These are phyloP conservation scores for Procambarus virginalis DNA, from an alignment of 1,140 invertebrate genomes.

Conservation along the genomic window DNA sequence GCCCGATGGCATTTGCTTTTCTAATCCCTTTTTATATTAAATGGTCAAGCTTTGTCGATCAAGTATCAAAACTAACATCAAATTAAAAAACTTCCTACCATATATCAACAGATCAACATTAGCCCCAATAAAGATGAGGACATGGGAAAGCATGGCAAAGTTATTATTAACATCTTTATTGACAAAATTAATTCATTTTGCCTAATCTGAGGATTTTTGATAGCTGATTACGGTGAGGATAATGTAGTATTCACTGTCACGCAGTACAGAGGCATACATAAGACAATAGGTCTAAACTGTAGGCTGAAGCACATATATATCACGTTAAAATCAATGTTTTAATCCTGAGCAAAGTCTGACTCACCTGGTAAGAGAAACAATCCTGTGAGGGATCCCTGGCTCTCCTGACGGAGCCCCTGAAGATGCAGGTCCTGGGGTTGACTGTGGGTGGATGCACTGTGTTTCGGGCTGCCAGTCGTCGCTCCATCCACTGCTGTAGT, in stretches of 20 bases:
- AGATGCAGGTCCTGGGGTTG: slow-evolving; percentile 31
- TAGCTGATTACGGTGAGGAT: too few relatives aligned
- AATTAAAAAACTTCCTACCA: neutral
- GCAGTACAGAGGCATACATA: too few relatives aligned
- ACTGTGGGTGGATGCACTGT: slow-evolving; percentile 15
- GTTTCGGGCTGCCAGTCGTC: slow-evolving; percentile 55
- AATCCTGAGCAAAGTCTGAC: neutral
- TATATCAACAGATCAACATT: neutral
- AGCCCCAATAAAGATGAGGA: neutral
- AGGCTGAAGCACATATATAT: too few relatives aligned
- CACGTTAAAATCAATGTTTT: too few relatives aligned
- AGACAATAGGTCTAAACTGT: too few relatives aligned
- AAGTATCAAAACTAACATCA: neutral
- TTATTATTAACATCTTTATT: too few relatives aligned
- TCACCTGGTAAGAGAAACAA: slow-evolving; percentile 61
- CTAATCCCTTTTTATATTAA: neutral
- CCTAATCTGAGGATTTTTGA: too few relatives aligned
- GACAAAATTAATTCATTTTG: too few relatives aligned
- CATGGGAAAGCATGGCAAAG: neutral
- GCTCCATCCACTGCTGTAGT: slow-evolving; percentile 81
- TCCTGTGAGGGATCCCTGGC: slow-evolving; percentile 46
- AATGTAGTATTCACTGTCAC: too few relatives aligned
- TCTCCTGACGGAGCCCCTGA: slow-evolving; percentile 52
- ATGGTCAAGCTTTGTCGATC: too few relatives aligned
- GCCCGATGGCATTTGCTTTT: neutral